Base-by-base conservation (phyloP, 2,113 vertebrate species). In the Cephalophus harveyi region DNA sequence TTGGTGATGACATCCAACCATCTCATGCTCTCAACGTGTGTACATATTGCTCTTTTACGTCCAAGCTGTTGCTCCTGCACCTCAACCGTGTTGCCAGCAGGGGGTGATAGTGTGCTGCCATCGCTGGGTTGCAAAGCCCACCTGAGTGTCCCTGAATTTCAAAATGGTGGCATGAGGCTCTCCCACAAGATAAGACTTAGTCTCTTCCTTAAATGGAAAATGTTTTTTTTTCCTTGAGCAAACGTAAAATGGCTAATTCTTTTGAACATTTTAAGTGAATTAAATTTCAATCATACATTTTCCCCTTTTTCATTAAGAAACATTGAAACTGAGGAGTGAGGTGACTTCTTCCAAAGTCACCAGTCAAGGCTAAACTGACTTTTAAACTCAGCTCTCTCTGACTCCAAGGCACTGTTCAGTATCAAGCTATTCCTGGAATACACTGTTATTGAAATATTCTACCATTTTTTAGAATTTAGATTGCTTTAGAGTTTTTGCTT, bases 111-210 rank as follows among this genome's bases (percentile, higher is more conserved):
- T 59, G 94, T 74, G 93, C 86, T 93, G 50, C 76, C 33, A 67
- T 28, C 11, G 5, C 50, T 87, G 43, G 43, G 76, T 67, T 91
- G 33, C 19, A 76, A 92, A 91, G 27, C 10, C 21, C 60, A 12
- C 30, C 3, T 25, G 17, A 2, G 14, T 23, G 19, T 64, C 12
- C 14, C 30, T 33, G 57, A 43, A 50, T 67, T 94, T 89, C 54
- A 96, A 97, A 97, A 92, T 94, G 96, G 59, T 92, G 76, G 88
- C 54, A 30, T n/a, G 50, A 95, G 71, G 11, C 30, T 76, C 15
- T 78, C 17, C 27, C 23, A 79, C n/a, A 96, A 89, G 30, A 50
- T 6, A 92, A 27, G 67, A 92, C 17, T 74, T 40, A 4, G 9
- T 28, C 21, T 54, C 86, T 93, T 81, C 57, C 85, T 94, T 93